phyloP scores from a whole-genome alignment of 2,888 invertebrate species.

The Trachelus stipa region DNA sequence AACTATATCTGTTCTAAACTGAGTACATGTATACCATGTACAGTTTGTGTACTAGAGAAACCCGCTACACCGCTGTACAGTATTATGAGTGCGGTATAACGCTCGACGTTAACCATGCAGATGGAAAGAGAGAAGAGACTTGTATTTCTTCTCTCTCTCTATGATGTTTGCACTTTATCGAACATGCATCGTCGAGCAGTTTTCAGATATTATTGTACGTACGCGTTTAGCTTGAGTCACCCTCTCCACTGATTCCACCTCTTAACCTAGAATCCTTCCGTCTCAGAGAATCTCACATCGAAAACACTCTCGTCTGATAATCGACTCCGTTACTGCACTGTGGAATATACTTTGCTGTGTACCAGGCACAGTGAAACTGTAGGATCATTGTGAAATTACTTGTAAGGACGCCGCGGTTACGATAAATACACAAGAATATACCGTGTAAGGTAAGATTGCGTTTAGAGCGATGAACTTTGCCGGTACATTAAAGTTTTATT shows the following conservation, averaged over 20 bases:
- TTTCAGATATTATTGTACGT: not conserved
- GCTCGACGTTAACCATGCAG: not conserved
- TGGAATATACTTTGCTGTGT: not conserved
- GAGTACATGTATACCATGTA: not conserved
- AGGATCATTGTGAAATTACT: not conserved
- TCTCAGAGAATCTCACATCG: not conserved
- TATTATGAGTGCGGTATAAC: not conserved
- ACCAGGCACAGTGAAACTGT: not conserved
- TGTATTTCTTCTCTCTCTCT: not conserved
- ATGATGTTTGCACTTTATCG: slow-evolving; percentile 39
- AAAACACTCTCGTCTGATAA: not conserved
- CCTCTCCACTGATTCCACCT: not conserved
- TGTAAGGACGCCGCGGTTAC: no score
- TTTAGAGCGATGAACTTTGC: not conserved
- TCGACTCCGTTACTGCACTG: not conserved
- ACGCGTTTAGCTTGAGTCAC: not conserved
- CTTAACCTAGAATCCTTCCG: not conserved
- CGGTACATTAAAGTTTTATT: not conserved
- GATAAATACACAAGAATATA: not conserved
- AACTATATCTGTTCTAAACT: slow-evolving; percentile 6
- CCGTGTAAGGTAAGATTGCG: not conserved
- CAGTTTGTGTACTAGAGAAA: not conserved
- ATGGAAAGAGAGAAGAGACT: not conserved
- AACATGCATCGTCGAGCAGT: slow-evolving; percentile 29
- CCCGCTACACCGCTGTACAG: not conserved